Evolutionary conservation across 2,888 invertebrate species (phyloP).

Genomic region (Iphiclides podalirius): DNA sequence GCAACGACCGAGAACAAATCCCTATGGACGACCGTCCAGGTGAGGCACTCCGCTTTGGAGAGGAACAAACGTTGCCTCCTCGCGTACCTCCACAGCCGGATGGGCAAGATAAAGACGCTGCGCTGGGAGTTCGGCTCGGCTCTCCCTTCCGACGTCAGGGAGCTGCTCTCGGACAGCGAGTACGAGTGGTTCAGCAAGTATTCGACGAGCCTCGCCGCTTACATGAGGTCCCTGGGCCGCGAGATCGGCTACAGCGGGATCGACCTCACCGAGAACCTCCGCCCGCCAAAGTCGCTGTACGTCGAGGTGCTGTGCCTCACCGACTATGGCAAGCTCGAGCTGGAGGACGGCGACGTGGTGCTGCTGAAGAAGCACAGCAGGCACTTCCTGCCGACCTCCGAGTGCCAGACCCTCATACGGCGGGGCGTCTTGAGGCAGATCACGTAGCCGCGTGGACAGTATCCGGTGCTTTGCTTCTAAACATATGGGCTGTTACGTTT

Average conservation of each 20-base stretch:
- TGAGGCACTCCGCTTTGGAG: constrained; percentile 91
- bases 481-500: too few species aligned
- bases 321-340: constrained; percentile 96
- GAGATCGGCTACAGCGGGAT: constrained; percentile 84
- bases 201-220: constrained; percentile 90
- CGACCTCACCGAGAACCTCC: constrained; percentile 92
- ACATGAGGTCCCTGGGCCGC: constrained; percentile 94
- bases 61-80: constrained; percentile 94
- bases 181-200: constrained; percentile 94
- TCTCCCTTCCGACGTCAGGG: constrained; percentile 90
- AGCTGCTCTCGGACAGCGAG: constrained; percentile 89
- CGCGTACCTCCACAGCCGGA: constrained; percentile 89
- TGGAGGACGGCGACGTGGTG: constrained; percentile 95
- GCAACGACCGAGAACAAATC: constrained; percentile 79
- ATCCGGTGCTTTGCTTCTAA: too few species aligned
- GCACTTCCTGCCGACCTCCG: constrained; percentile 92
- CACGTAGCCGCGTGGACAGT: too few species aligned
- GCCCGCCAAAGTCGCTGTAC: constrained; percentile 95
- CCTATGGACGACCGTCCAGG: constrained; percentile 87
- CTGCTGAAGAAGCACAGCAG: constrained; percentile 94
- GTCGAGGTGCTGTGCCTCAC: constrained; percentile 94
- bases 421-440: constrained; percentile 93
- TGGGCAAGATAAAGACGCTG: constrained; percentile 89
- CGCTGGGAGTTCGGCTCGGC: constrained; percentile 98
- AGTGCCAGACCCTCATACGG: constrained; percentile 93